phyloP scores from a whole-genome alignment of 2,113 vertebrate genomes.

The Chionodraco myersi region DNA sequence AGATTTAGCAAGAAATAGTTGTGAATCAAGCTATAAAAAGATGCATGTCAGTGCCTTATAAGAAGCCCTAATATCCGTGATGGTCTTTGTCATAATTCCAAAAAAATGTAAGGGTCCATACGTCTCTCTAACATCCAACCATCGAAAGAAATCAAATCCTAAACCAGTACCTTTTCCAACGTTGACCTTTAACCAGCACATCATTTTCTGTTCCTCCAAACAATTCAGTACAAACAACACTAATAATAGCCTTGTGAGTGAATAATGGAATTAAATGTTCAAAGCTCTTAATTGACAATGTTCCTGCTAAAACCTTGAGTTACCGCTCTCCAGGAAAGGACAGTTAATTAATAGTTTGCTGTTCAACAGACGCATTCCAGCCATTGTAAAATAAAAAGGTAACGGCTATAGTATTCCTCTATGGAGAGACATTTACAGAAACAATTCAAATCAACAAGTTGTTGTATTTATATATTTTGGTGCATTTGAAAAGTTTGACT shows the following conservation, averaged over 20 bases:
- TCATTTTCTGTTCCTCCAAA: background rate
- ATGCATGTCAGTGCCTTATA: background rate
- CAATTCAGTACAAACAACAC: background rate
- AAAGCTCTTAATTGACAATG: background rate
- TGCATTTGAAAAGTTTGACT: background rate
- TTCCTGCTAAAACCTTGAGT: background rate
- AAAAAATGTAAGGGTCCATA: background rate
- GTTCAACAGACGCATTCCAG: background rate
- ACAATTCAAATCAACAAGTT: background rate
- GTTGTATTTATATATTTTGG: background rate
- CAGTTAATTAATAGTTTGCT: background rate
- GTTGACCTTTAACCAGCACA: background rate
- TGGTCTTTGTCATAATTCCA: background rate
- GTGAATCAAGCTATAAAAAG: background rate
- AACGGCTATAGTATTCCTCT: background rate
- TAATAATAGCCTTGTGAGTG: slow-evolving; percentile 7
- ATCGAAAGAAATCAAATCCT: slow-evolving; percentile 7
- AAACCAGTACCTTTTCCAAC: background rate
- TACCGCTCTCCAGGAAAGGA: background rate
- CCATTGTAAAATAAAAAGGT: background rate
- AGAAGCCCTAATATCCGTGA: background rate
- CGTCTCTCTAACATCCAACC: background rate
- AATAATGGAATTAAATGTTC: slow-evolving; percentile 18
- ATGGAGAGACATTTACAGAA: background rate
- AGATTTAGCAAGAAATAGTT: background rate